Base-by-base conservation (phyloP, 2,797 vertebrate species). In the Microctenopoma lineatum region DNA sequence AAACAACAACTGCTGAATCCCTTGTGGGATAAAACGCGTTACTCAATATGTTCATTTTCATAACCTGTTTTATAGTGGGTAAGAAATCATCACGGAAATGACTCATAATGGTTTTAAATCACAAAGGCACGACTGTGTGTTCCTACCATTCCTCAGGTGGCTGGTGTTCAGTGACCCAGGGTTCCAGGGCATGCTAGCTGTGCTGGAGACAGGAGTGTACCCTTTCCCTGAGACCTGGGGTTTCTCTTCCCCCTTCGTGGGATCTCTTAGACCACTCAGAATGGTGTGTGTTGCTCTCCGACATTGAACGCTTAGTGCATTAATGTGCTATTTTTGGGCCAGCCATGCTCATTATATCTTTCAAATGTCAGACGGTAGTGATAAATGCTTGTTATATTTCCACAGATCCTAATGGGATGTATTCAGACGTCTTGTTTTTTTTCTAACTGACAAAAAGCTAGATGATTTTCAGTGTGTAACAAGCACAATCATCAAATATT, bases 151-250 rank as follows among this genome's bases (percentile, higher is more conserved):
- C 39, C 61, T 63, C 80, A 99, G 97, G 73, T 99, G 97, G 97
- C 77, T 97, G 61, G 88, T 99, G 77, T 98, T 95, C 84, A 96
- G 97, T 89, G 96, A 98, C 55, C 94, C 96, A 2, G 96, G 94
- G 34, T 97, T 95, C 77, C 92, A 96, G 81, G 97, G 97, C 41
- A 79, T 95, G 46, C 78, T 97, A n/a, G 89, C 94, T 42, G 93
- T 99, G 72, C 81, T 99, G 88, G 96, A 98, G 76, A 80, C 89
- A 6, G 97, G 96, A 39, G 94, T 92, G 80, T 99, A 97, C 84
- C 95, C 96, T 8, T 87, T 94, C 55, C 92, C 96, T 15, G 94
- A 96, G 32, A 84, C 94, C 72, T 98, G 96, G 97, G 94, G 95
- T 47, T 97, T 96, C 56, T 84, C 92, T 1, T 83, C 86, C 1